Evolutionary conservation across 2,797 vertebrate genomes (phyloP).

Genomic region (Sparidentex hasta): DNA sequence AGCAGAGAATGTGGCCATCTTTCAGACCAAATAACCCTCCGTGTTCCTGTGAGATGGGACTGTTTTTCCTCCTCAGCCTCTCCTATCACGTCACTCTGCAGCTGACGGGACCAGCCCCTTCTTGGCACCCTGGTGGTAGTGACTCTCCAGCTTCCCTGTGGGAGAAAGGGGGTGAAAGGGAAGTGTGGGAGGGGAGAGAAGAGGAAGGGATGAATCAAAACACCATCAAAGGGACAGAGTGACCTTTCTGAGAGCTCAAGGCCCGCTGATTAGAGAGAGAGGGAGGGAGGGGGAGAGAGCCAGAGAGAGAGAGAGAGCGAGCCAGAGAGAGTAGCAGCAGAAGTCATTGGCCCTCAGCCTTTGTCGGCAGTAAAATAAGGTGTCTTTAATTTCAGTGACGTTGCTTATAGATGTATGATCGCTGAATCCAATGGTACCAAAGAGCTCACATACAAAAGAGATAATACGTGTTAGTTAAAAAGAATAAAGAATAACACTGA

Average conservation of each 20-base stretch:
- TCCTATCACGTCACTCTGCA: conserved; percentile 74
- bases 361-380: conserved; percentile 49
- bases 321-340: conserved; percentile 7
- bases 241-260: conserved; percentile 86
- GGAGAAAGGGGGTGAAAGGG: conserved; percentile 62
- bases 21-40: conserved; percentile 29
- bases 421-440: conserved; percentile 17
- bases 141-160: conserved; percentile 95
- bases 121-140: conserved; percentile 96
- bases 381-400: conserved; percentile 44
- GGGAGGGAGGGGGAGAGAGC: background rate
- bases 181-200: conserved; percentile 61
- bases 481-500: background rate
- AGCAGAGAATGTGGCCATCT: conserved; percentile 4
- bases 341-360: conserved; percentile 53
- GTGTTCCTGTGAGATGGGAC: conserved; percentile 33
- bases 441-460: background rate
- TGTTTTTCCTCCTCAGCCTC: conserved; percentile 36
- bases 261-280: conserved; percentile 81
- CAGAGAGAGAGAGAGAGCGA: conserved; percentile 9
- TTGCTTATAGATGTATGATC: conserved; percentile 21
- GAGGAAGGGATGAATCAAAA: conserved; percentile 85
- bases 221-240: conserved; percentile 84
- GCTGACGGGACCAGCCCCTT: conserved; percentile 94
- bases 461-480: background rate